Conservation (phyloP, 2,113 vertebrate genomes). For the Epinephelus fuscoguttatus region DNA sequence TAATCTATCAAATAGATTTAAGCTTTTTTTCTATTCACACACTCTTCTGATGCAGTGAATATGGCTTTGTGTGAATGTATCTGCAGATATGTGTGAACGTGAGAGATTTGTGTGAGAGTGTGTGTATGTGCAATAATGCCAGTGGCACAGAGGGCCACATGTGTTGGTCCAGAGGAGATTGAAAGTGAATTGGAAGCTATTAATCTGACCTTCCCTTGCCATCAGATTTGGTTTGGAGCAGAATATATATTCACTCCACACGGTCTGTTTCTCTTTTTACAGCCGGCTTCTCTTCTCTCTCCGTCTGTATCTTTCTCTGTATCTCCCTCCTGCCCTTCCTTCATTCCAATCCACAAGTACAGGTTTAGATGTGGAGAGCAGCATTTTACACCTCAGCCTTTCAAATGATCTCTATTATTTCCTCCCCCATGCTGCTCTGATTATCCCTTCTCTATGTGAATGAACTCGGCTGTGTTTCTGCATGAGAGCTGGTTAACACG, state of each 20-base stretch:
- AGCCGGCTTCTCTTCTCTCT: not conserved
- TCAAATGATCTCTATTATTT: slow-evolving; percentile 29
- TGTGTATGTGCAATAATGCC: slow-evolving; percentile 23
- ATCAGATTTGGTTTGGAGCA: slow-evolving; percentile 57
- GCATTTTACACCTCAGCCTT: slow-evolving; percentile 26
- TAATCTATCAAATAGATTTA: not conserved
- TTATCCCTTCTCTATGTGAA: slow-evolving; percentile 33
- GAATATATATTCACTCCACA: slow-evolving; percentile 41
- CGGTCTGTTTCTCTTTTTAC: slow-evolving; percentile 7
- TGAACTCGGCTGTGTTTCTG: not conserved
- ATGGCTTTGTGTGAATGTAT: not conserved
- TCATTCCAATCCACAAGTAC: slow-evolving; percentile 4
- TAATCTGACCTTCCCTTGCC: slow-evolving; percentile 63
- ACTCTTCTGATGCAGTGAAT: not conserved
- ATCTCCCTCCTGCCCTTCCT: too few species aligned
- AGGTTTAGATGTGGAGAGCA: slow-evolving; percentile 18
- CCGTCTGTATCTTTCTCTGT: not conserved
- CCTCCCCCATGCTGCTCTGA: slow-evolving; percentile 16
- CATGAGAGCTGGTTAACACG: slow-evolving; percentile 29
- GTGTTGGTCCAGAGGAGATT: slow-evolving; percentile 69
- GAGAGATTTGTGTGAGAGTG: not conserved
- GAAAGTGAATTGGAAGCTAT: slow-evolving; percentile 73
- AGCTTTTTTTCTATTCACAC: not conserved
- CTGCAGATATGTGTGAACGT: not conserved
- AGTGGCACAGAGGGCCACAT: slow-evolving; percentile 52